Evolutionary conservation across 2,113 vertebrate genomes (phyloP), one percentile per base, ranked within the genome.

Genomic region (Theropithecus gelada): DNA sequence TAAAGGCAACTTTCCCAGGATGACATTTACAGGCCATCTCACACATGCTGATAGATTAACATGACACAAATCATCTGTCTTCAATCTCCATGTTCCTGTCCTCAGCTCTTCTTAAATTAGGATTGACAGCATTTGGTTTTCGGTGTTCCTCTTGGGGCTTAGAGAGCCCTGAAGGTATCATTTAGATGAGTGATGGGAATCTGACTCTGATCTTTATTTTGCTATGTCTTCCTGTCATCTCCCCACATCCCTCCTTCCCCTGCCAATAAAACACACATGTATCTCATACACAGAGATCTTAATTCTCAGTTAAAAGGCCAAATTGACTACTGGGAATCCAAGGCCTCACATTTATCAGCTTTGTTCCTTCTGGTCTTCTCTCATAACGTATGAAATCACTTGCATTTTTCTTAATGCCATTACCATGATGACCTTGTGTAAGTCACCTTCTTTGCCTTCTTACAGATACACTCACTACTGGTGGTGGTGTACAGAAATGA

Each of bases 11-110:
- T 81, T 89, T 94, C 86, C 68, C 78, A 66, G 89, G 87, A 80
- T 95, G 97, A 94, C 95, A 93, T 59, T 97, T 97, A 55, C 61
- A 40, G 86, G 91, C 48, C 90, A 22, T 91, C 89, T 90, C 18
- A 50, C 81, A 84, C 81, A n/a, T 12, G 82, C 73, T 88, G 93
- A 17, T 66, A 96, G 94, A 94, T 94, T 32, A 90, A 97, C 93
- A 38, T 80, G 95, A 68, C 94, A 88, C 72, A 70, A 48, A 79
- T 22, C 30, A 32, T 96, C 92, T 97, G 45, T 90, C 94, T 93
- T 50, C 90, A 12, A 83, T 68, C 83, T 94, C 84, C 82, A 32
- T 2, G 12, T 22, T 48, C 27, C 30, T 30, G 22, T 40, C 25
- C 48, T 61, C 32, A 25, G 43, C 61, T 35, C 48, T 75, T 84